phyloP scores from a whole-genome alignment of 2,888 invertebrate genomes.

The Stramonita haemastoma region DNA sequence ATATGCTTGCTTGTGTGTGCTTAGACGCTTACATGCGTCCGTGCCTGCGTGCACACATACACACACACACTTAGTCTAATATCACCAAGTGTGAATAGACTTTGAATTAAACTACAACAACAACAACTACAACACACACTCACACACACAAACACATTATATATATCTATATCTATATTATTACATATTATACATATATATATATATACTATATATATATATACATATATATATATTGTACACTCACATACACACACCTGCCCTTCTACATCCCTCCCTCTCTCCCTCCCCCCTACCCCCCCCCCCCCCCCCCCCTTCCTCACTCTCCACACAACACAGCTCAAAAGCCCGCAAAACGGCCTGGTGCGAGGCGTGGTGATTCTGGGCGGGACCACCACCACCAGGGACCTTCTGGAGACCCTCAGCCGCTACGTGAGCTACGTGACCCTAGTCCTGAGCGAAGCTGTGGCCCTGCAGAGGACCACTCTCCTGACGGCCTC shows the following conservation, averaged over 20 bases:
- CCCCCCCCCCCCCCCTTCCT: no score
- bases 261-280: background rate
- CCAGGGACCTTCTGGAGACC: background rate
- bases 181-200: no score
- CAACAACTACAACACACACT: no score
- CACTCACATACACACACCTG: background rate
- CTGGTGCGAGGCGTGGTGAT: slow-evolving; percentile 34
- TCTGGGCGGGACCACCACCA: background rate
- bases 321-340: background rate
- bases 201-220: no score
- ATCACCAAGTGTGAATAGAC: no score
- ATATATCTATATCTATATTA: no score
- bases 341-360: slow-evolving; percentile 26
- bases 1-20: background rate
- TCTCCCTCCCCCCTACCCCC: background rate
- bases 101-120: no score
- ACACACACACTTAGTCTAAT: background rate
- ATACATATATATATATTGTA: no score
- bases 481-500: background rate
- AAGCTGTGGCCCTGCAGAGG: slow-evolving; percentile 14
- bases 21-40: background rate
- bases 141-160: no score
- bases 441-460: slow-evolving; percentile 30
- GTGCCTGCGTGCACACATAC: background rate
- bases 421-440: background rate